Conservation (phyloP, 1,140 invertebrate genomes). For the Mylabris phalerata region DNA sequence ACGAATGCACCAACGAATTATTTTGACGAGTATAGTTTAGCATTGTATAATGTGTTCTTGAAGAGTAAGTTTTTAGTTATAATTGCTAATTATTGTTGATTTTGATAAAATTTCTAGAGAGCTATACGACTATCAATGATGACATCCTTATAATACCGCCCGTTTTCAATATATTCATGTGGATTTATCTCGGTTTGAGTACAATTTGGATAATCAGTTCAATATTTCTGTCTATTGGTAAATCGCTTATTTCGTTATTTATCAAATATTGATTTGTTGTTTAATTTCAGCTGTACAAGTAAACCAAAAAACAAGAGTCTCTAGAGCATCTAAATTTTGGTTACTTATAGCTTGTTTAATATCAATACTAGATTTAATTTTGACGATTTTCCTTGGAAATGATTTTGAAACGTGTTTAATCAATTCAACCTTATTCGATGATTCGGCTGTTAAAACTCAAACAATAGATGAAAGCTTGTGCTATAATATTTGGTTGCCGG, state of each 20-base stretch:
- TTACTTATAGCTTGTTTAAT: slow-evolving; percentile 30
- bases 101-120: background rate
- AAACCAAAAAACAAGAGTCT: background rate
- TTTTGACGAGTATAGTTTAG: background rate
- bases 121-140: background rate
- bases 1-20: background rate
- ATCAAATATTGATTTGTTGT: background rate
- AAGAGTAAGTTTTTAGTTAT: background rate
- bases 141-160: background rate
- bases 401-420: slow-evolving; percentile 22
- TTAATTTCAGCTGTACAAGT: background rate
- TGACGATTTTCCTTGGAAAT: slow-evolving; percentile 38
- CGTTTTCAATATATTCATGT: slow-evolving; percentile 14
- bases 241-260: background rate
- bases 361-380: slow-evolving; percentile 36
- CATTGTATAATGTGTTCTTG: background rate
- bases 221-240: slow-evolving; percentile 9
- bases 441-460: too few relatives aligned
- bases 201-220: slow-evolving; percentile 15
- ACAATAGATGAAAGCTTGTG: background rate
- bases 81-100: background rate
- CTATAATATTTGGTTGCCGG: slow-evolving; percentile 22
- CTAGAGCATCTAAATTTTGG: slow-evolving; percentile 26
- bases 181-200: slow-evolving; percentile 12
- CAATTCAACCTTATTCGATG: too few relatives aligned